Percentiles rank a stretch among this genome's conserved stretches.
These are phyloP conservation scores for Leptatherina wallacei DNA, from an alignment of 2,797 vertebrate genomes.

Conservation along the genomic window DNA sequence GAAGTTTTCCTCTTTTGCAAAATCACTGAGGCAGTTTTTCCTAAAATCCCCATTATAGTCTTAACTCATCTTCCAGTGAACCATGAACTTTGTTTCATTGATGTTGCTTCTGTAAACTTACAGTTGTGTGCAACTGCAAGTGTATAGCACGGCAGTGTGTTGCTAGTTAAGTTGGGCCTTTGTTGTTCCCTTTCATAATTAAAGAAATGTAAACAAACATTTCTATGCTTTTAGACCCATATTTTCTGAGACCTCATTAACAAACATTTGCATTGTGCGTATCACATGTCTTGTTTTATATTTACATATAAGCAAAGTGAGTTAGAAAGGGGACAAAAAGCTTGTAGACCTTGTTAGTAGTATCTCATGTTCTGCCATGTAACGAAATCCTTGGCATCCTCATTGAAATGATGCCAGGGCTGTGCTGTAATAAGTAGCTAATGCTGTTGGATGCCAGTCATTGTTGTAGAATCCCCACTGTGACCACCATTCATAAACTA, in stretches of 20 bases:
- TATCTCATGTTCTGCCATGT: constrained; percentile 26
- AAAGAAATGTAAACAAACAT: neutral
- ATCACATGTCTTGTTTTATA: neutral
- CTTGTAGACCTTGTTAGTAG: neutral
- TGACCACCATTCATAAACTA: constrained; percentile 3
- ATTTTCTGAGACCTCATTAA: too few relatives aligned
- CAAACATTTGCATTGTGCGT: neutral
- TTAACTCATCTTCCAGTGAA: constrained; percentile 22
- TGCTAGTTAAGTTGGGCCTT: neutral
- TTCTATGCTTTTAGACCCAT: neutral
- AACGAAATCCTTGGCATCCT: constrained; percentile 31
- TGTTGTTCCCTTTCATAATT: neutral
- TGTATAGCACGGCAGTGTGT: neutral
- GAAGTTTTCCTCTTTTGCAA: constrained; percentile 7
- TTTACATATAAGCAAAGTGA: neutral
- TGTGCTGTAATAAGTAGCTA: constrained; percentile 16
- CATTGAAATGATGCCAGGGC: constrained; percentile 25
- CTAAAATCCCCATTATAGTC: constrained; percentile 19
- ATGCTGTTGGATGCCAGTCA: constrained; percentile 22
- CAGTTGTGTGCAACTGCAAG: constrained; percentile 2
- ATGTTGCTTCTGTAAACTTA: neutral
- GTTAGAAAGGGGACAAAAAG: neutral
- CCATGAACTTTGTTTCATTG: constrained; percentile 7
- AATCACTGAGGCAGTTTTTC: constrained; percentile 27
- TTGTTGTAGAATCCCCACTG: constrained; percentile 11